Conservation (phyloP, 2,888 invertebrate genomes). For the Cantharis rufa region DNA sequence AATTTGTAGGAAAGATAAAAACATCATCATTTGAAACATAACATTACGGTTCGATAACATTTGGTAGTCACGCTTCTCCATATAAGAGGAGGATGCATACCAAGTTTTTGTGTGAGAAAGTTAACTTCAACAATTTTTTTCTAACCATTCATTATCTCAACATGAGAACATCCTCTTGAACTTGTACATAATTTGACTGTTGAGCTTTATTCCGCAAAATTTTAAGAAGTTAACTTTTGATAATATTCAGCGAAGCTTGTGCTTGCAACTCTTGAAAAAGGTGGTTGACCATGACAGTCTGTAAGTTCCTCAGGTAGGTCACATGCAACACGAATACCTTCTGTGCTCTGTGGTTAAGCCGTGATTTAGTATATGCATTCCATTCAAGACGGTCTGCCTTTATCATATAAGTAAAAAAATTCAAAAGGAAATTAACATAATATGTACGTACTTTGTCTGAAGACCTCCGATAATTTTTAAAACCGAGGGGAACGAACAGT, state of each 20-base stretch:
- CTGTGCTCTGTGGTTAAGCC: conserved; percentile 8
- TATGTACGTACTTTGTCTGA: not conserved
- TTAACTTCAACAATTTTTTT: not conserved
- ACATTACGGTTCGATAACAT: conserved; percentile 12
- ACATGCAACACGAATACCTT: conserved; percentile 27
- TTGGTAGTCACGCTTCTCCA: conserved; percentile 11
- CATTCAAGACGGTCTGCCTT: conserved; percentile 6
- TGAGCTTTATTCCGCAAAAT: not conserved
- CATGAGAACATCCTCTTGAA: conserved; percentile 3
- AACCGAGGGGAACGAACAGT: not conserved
- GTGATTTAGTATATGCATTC: conserved; percentile 14
- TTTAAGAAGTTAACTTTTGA: not conserved
- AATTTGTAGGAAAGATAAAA: conserved; percentile 4
- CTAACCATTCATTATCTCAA: not conserved
- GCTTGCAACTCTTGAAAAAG: conserved; percentile 3
- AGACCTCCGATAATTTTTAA: not conserved
- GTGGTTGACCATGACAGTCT: conserved; percentile 36
- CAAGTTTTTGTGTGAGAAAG: conserved; percentile 3
- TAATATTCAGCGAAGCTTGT: not conserved
- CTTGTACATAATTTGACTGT: not conserved
- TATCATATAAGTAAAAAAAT: not conserved
- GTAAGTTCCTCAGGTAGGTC: conserved; percentile 34
- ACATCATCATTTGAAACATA: conserved; percentile 2
- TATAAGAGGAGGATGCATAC: not conserved
- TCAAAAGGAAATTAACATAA: not conserved